Base-by-base conservation (phyloP, 2,113 vertebrate species). In the Oryzias melastigma region DNA sequence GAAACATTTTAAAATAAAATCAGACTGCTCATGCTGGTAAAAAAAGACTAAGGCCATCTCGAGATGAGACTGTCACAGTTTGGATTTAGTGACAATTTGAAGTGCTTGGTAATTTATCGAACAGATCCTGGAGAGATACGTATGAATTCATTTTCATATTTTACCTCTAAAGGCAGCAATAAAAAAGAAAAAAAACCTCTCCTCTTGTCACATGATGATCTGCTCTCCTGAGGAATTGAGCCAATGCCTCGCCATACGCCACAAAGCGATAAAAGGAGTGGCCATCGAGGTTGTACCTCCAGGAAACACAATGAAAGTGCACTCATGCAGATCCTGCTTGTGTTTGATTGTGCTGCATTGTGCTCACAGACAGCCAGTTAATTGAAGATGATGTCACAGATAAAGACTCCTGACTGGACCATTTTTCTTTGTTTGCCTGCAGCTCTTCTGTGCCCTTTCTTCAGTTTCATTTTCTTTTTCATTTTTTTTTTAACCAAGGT, bases 331-430 rank as follows among this genome's bases (percentile, higher is more conserved):
- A 66, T 52, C 29, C 51, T 43, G 3, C 4, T 13, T 17, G 54
- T 15, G n/a, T 64, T 40, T 51, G 61, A 40, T 22, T 15, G 10
- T 43, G 29, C 59, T 45, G 20, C 52, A 16, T 81, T 71, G 65
- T 50, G 18, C 50, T 73, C 52, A 71, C 62, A 54, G 35, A 78
- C 61, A 65, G 47, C 27, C 4, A 67, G 63, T 65, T 80, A 82
- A 87, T 74, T 87, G 62, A 82, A 76, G 69, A 82, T 83, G 72
- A 73, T 77, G 61, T 81, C 61, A 35, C 42, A 77, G 77, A 80
- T 85, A 83, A 75, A 17, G 14, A 65, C 29, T 75, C 47, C 56
- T 78, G 78, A 77, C 63, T 57, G 74, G 58, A 65, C 25, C 54
- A 40, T 80, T 68, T 60, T 35, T 60, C 61, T 70, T 40, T 49